These are phyloP conservation scores for Poeciliopsis paucimaculata DNA, from an alignment of 2,797 vertebrate genomes.

Conservation along the genomic window DNA sequence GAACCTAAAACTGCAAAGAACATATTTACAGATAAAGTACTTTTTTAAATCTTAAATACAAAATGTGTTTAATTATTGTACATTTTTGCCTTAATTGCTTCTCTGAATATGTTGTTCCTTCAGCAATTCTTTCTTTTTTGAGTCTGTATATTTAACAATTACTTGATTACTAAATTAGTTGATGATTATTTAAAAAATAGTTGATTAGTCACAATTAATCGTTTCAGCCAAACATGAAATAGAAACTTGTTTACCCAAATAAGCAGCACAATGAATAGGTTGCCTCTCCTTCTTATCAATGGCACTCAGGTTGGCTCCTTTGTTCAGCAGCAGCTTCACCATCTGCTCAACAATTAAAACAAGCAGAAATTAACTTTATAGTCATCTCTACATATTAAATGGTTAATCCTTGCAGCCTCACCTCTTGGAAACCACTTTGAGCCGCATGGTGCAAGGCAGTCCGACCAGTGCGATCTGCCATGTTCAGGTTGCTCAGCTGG, in stretches of 20 bases:
- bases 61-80: too few relatives aligned
- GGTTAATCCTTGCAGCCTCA: conserved; percentile 51
- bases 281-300: conserved; percentile 96
- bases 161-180: too few relatives aligned
- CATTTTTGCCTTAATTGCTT: too few relatives aligned
- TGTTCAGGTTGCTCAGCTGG: conserved; percentile 90
- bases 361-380: neutral
- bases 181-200: too few relatives aligned
- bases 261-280: conserved; percentile 94
- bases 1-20: too few relatives aligned
- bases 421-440: conserved; percentile 93
- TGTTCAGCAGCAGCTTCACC: conserved; percentile 93
- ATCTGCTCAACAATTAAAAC: conserved; percentile 76
- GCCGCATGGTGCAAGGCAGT: conserved; percentile 96
- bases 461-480: conserved; percentile 91
- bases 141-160: too few relatives aligned
- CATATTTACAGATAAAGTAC: too few relatives aligned
- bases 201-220: too few relatives aligned
- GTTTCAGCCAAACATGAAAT: neutral
- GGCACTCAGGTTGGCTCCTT: conserved; percentile 92
- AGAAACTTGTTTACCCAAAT: conserved; percentile 82
- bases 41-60: too few relatives aligned
- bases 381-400: neutral
- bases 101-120: too few relatives aligned
- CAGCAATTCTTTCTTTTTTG: too few relatives aligned